phyloP scores from a whole-genome alignment of 2,113 vertebrate species.

The Chelonoidis abingdonii region DNA sequence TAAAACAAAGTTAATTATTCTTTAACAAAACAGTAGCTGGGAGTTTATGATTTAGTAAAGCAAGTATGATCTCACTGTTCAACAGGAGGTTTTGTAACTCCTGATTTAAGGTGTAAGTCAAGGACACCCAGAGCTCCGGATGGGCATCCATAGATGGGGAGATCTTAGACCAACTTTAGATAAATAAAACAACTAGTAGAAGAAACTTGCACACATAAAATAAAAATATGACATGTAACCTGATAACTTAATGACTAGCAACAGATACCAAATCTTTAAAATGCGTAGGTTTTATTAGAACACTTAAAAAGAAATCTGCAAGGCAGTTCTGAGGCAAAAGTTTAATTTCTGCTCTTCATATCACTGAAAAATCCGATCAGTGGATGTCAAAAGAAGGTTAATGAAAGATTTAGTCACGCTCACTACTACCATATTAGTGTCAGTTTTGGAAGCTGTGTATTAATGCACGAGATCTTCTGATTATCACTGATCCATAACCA shows the following conservation, averaged over 20 bases:
- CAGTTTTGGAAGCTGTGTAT: conserved; percentile 66
- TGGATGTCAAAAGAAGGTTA: conserved; percentile 53
- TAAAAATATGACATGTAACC: accelerated
- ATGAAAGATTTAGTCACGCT: conserved; percentile 56
- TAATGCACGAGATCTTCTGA: conserved; percentile 67
- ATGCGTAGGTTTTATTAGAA: accelerated
- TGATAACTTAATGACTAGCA: not conserved
- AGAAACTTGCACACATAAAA: not conserved
- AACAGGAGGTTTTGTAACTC: not conserved
- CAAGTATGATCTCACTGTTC: not conserved
- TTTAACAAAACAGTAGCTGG: not conserved
- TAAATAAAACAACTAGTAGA: not conserved
- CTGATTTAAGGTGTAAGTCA: not conserved
- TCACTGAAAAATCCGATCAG: not conserved
- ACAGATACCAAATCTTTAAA: not conserved
- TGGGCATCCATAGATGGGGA: not conserved
- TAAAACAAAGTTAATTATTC: not conserved
- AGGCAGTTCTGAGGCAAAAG: not conserved
- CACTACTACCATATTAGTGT: conserved; percentile 65
- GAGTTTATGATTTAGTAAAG: not conserved
- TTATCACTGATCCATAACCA: conserved; percentile 72
- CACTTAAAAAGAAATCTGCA: accelerated
- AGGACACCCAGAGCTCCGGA: not conserved
- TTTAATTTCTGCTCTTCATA: conserved; percentile 41
- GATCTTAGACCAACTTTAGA: not conserved